A percentile compares a stretch with the other conserved stretches of the same genome.
phyloP scores from a whole-genome alignment of 2,113 vertebrate genomes.

The Rhynchopsitta pachyrhyncha region DNA sequence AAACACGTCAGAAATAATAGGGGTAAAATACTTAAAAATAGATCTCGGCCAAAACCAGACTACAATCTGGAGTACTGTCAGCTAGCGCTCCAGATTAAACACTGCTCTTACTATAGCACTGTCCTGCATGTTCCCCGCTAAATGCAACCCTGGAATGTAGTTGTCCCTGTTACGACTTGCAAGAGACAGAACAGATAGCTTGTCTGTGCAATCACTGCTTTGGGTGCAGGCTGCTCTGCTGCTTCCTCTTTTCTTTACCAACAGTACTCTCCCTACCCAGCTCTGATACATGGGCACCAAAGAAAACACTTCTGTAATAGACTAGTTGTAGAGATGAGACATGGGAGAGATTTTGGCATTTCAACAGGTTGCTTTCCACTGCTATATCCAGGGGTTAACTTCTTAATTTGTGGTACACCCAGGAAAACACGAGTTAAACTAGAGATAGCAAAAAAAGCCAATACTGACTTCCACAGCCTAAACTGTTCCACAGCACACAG shows the following conservation, averaged over 20 bases:
- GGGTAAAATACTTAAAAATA: background rate
- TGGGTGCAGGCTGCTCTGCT: background rate
- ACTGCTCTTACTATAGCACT: background rate
- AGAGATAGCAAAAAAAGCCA: background rate
- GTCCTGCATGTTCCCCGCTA: background rate
- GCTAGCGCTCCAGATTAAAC: background rate
- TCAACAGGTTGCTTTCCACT: background rate
- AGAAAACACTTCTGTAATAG: background rate
- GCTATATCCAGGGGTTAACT: background rate
- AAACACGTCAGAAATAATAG: background rate
- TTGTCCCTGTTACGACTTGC: background rate
- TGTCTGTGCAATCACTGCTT: background rate
- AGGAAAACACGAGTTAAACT: background rate
- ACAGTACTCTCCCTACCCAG: background rate
- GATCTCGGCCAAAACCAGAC: background rate
- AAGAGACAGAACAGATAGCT: background rate
- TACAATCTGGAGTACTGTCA: background rate
- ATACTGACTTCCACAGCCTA: background rate
- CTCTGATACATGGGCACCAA: accelerated
- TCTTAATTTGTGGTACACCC: background rate
- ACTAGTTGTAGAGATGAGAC: background rate
- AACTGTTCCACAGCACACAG: background rate
- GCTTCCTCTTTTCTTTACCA: background rate
- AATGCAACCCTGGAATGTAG: background rate
- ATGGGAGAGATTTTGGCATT: background rate